These are phyloP conservation scores for Paratrypauchen microcephalus DNA, from an alignment of 2,797 vertebrate genomes.

Conservation along the genomic window DNA sequence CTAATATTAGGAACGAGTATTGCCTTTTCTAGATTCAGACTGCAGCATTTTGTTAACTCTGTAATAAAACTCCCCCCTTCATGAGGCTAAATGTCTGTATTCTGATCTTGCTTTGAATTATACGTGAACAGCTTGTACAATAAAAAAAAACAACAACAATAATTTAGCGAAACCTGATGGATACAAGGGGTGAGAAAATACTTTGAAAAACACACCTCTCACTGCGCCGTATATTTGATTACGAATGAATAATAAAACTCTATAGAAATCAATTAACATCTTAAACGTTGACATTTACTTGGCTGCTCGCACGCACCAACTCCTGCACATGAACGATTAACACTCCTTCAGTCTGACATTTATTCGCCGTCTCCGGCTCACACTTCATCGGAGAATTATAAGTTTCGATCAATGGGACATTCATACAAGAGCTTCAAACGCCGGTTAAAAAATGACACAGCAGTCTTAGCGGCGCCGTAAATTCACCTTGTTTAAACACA, in stretches of 20 bases:
- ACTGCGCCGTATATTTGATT: slow-evolving; percentile 39
- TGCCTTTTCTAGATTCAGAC: not conserved
- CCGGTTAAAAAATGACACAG: slow-evolving; percentile 41
- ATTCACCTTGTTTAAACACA: slow-evolving; percentile 57
- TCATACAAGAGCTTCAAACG: slow-evolving; percentile 53
- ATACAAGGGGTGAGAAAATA: slow-evolving; percentile 1
- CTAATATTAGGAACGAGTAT: slow-evolving; percentile 1
- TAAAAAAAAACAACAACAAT: not conserved
- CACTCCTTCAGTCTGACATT: slow-evolving; percentile 63
- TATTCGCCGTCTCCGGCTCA: slow-evolving; percentile 62
- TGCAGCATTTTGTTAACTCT: not conserved
- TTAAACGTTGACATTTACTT: slow-evolving; percentile 60
- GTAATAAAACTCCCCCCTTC: not conserved
- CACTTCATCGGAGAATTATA: slow-evolving; percentile 63
- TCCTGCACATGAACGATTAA: slow-evolving; percentile 51
- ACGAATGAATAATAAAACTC: slow-evolving; percentile 51
- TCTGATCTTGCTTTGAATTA: slow-evolving; percentile 6
- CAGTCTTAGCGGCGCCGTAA: slow-evolving; percentile 45
- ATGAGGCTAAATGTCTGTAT: slow-evolving; percentile 9
- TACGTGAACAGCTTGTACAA: slow-evolving; percentile 10
- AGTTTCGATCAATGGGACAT: slow-evolving; percentile 71
- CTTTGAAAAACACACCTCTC: slow-evolving; percentile 23
- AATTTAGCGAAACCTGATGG: slow-evolving; percentile 11
- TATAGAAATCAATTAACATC: slow-evolving; percentile 63
- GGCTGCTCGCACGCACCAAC: slow-evolving; percentile 13